A percentile compares a stretch with the other conserved stretches of the same genome.
phyloP scores from a whole-genome alignment of 35 echinoderm and acorn worm genomes.

The Lytechinus pictus region DNA sequence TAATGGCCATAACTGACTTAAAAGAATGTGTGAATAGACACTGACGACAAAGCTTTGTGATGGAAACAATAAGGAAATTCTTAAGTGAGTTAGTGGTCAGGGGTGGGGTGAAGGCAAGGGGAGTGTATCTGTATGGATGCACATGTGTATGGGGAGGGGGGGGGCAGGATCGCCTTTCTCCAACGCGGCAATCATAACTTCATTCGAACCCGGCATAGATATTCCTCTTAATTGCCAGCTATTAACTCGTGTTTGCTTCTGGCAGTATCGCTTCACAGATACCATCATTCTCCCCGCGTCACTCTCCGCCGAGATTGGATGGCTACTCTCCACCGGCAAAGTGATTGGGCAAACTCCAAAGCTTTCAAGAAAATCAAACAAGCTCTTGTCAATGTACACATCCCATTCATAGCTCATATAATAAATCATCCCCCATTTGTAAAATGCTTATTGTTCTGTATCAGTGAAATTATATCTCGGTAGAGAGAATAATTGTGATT shows the following conservation, averaged over 20 bases:
- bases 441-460: not conserved
- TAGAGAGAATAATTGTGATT: not conserved
- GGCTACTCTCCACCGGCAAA: not conserved
- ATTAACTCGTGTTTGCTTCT: constrained; percentile 44
- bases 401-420: not conserved
- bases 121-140: not conserved
- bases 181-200: not conserved
- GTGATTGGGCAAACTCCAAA: constrained; percentile 22
- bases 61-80: too few species aligned
- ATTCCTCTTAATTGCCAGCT: not conserved
- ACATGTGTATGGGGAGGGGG: too few species aligned
- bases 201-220: constrained; percentile 1
- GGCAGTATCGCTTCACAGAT: constrained; percentile 4
- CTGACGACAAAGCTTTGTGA: too few species aligned
- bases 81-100: too few species aligned
- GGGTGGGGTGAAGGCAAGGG: too few species aligned
- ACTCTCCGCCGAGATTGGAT: not conserved
- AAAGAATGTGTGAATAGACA: too few species aligned
- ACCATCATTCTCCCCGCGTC: not conserved
- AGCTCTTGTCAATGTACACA: constrained; percentile 17
- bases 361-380: constrained; percentile 41
- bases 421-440: constrained; percentile 8
- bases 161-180: not conserved
- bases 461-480: not conserved
- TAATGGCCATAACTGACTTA: too few species aligned